A percentile compares a stretch with the other conserved stretches of the same genome.
These are phyloP conservation scores for Drosophila lacertosa DNA, from an alignment of 1,140 invertebrate species.

Conservation along the genomic window DNA sequence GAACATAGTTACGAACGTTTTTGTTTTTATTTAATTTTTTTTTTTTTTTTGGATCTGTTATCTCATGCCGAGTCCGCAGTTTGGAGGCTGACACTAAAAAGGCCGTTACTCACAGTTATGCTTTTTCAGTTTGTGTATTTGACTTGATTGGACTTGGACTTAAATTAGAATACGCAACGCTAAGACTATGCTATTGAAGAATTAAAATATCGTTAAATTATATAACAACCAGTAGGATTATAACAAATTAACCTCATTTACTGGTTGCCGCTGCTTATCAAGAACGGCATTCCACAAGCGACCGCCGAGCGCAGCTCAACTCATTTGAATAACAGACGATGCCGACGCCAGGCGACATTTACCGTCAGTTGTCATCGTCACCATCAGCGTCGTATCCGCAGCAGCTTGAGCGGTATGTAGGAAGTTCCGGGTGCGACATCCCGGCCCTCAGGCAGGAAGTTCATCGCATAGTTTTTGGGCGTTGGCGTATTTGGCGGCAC, in stretches of 20 bases:
- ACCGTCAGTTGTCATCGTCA: not conserved
- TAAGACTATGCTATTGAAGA: conserved; percentile 32
- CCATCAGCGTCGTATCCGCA: conserved; percentile 61
- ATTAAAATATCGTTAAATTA: conserved; percentile 68
- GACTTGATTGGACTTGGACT: conserved; percentile 50
- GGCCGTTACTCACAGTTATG: conserved; percentile 55
- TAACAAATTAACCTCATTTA: conserved; percentile 73
- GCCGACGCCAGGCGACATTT: conserved; percentile 24
- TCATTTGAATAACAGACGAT: conserved; percentile 50
- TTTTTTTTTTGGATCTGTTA: conserved; percentile 42
- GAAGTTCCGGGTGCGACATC: conserved; percentile 81
- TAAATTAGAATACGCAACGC: conserved; percentile 57
- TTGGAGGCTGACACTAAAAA: conserved; percentile 47
- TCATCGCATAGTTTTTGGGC: conserved; percentile 74
- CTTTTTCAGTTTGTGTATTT: conserved; percentile 18
- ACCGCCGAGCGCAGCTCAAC: not conserved
- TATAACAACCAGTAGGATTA: conserved; percentile 72
- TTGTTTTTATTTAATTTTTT: conserved; percentile 28
- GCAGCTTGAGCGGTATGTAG: conserved; percentile 69
- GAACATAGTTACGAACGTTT: conserved; percentile 31
- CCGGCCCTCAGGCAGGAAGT: conserved; percentile 69
- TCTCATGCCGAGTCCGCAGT: conserved; percentile 32
- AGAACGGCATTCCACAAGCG: conserved; percentile 30
- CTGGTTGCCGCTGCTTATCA: conserved; percentile 50
- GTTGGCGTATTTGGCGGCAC: conserved; percentile 66